Conservation (phyloP, 2,888 invertebrate species). For the Acleris sparsana region DNA sequence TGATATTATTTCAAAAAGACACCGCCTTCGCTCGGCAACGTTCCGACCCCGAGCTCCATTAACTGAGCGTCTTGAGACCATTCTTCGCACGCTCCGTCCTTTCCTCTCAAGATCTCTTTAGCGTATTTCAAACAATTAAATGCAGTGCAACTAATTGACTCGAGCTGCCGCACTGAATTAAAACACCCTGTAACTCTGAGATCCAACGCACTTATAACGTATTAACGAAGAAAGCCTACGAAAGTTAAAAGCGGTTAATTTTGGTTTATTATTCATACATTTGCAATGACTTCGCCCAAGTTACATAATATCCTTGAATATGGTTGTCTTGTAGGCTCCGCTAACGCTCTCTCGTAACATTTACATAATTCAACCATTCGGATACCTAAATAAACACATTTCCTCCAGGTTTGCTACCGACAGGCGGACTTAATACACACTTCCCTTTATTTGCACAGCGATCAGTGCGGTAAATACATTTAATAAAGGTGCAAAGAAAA, state of each 20-base stretch:
- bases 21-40: constrained; percentile 14
- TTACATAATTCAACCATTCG: constrained; percentile 36
- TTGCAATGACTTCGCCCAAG: constrained; percentile 16
- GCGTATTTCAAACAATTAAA: constrained; percentile 21
- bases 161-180: not conserved
- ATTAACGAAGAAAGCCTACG: not conserved
- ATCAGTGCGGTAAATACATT: constrained; percentile 31
- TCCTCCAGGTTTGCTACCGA: constrained; percentile 36
- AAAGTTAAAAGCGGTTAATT: constrained; percentile 2
- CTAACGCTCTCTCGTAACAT: constrained; percentile 27
- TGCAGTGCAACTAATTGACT: constrained; percentile 24
- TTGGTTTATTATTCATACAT: constrained; percentile 24
- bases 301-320: constrained; percentile 34
- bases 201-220: too few relatives aligned
- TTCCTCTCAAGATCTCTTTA: constrained; percentile 5
- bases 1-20: constrained; percentile 15
- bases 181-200: too few relatives aligned
- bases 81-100: constrained; percentile 37
- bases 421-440: constrained; percentile 35
- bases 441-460: constrained; percentile 34
- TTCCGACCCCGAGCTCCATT: constrained; percentile 30
- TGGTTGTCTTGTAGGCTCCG: constrained; percentile 34
- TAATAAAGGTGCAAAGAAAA: constrained; percentile 33
- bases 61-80: constrained; percentile 38
- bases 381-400: constrained; percentile 38